Percentiles rank a stretch among this genome's conserved stretches.
These are phyloP conservation scores for Serranus cabrilla DNA, from an alignment of 2,797 vertebrate genomes.

Conservation along the genomic window DNA sequence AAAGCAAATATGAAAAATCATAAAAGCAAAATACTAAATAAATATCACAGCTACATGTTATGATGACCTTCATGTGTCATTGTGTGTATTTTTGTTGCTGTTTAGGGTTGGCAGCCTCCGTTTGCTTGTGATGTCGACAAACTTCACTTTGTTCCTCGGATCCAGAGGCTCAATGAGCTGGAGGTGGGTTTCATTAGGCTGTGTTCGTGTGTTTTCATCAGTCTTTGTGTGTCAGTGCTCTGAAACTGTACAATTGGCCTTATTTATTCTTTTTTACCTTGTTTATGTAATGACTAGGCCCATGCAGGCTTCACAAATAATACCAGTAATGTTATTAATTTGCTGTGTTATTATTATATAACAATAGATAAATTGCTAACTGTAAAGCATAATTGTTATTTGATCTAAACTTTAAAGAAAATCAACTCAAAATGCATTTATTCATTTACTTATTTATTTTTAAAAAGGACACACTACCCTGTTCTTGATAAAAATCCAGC, in stretches of 20 bases:
- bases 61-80: constrained; percentile 42
- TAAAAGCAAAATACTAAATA: background rate
- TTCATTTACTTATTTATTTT: constrained; percentile 12
- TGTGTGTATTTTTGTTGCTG: constrained; percentile 47
- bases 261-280: background rate
- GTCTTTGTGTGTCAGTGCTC: background rate
- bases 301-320: background rate
- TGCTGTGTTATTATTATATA: background rate
- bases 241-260: background rate
- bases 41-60: background rate
- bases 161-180: constrained; percentile 98
- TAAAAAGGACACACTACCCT: background rate
- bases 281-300: background rate
- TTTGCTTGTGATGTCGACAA: constrained; percentile 98
- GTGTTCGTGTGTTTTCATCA: background rate
- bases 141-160: constrained; percentile 97
- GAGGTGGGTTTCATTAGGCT: constrained; percentile 87
- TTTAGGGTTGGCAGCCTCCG: constrained; percentile 97
- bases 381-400: background rate
- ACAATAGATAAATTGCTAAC: background rate
- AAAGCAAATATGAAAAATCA: background rate
- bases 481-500: background rate
- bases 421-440: background rate
- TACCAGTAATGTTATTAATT: constrained; percentile 7
- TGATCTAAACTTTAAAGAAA: background rate